A percentile compares a stretch with the other conserved stretches of the same genome.
These are phyloP conservation scores for Apodemia duryi DNA, from an alignment of 2,888 invertebrate species.

Conservation along the genomic window DNA sequence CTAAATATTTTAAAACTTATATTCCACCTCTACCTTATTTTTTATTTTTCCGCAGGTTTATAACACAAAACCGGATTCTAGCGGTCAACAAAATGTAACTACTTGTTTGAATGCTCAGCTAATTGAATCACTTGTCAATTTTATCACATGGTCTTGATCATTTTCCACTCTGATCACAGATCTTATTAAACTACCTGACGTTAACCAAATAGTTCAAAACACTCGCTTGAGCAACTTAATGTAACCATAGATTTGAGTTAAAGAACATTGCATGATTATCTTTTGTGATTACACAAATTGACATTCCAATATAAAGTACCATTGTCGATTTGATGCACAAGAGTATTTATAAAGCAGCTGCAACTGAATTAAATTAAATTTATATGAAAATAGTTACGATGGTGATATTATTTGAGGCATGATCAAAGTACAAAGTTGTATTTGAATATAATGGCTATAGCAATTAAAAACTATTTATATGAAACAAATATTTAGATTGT, in stretches of 20 bases:
- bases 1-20: constrained; percentile 50
- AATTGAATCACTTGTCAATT: constrained; percentile 69
- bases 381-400: too few species aligned
- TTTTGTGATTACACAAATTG: constrained; percentile 37
- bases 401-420: too few species aligned
- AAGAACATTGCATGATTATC: constrained; percentile 59
- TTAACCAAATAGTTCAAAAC: constrained; percentile 47
- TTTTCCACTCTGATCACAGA: constrained; percentile 68
- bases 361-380: constrained; percentile 20
- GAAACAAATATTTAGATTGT: too few species aligned
- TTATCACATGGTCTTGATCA: constrained; percentile 69
- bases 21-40: constrained; percentile 71
- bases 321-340: constrained; percentile 20
- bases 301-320: constrained; percentile 22
- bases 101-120: constrained; percentile 73
- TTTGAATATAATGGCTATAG: too few species aligned
- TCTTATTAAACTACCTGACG: constrained; percentile 55
- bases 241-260: constrained; percentile 42
- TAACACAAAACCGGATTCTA: constrained; percentile 79
- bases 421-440: too few species aligned
- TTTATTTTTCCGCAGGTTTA: constrained; percentile 79
- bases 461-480: too few species aligned
- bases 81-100: constrained; percentile 79
- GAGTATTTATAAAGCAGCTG: constrained; percentile 19
- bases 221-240: constrained; percentile 53